Evolutionary conservation across 2,113 vertebrate genomes (phyloP), one percentile per base, ranked within the genome.

Genomic region (Crotalus viridis): DNA sequence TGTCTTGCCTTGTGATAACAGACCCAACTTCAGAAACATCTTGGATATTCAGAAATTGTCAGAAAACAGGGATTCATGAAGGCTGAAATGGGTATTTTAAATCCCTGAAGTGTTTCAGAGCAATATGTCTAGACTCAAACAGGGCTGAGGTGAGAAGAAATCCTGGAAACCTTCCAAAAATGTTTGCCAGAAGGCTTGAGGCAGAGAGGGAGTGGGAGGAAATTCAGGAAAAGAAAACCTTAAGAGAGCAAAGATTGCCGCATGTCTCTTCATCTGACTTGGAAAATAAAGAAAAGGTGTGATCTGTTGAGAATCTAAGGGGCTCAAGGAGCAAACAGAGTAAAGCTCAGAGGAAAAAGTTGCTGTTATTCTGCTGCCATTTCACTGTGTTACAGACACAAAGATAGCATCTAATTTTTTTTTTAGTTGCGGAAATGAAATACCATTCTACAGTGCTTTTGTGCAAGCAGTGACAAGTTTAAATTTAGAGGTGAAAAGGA

Each of bases 361-460:
- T 90, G 10, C 21, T 4, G 17, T 19, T 12, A 19, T 26, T 1
- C 86, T 88, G 15, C 19, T 22, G 55, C 33, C 69, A 85, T 81
- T 33, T 5, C 8, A 5, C 0, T 10, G 0, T 6, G 0, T 17
- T 21, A 4, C 26, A 26, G 46, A 8, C 0, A 0, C 0, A 48
- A 61, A 3, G 69, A 39, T 28, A 2, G 33, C 22, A 33, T 74
- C 21, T 93, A 22, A 5, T 56, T 48, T 48, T 33, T 57, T 22
- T 51, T 57, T 22, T 0, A 87, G 90, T 52, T 33, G 1, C 86
- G 24, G 22, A 74, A 81, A 81, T 81, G 10, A 64, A 13, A 88
- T 74, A 55, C 69, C 28, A n/a, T 88, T 26, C 26, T 69, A 24
- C 22, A 19, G 15, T 74, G n/a, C 52, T 88, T 59, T 51, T 87